Base-by-base conservation (phyloP, 2,113 vertebrate species). In the Isichthys henryi region DNA sequence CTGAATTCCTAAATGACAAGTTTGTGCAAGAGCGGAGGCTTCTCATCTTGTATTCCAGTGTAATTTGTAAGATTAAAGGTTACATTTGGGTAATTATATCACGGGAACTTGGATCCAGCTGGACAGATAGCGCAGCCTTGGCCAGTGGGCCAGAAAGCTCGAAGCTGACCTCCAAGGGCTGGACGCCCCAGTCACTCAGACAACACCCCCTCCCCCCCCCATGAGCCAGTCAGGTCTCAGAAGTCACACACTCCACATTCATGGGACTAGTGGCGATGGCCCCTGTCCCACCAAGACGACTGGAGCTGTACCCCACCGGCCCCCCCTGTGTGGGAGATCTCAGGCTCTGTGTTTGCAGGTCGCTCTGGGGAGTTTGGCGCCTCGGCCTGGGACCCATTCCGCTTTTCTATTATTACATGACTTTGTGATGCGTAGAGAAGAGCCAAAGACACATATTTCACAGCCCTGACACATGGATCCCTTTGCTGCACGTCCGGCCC, bases 1-100 rank as follows among this genome's bases (percentile, higher is more conserved):
- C 94, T 92, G 92, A 93, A 92, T 82, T 88, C 90, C 39, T 92
- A 92, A 94, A 93, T 93, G 93, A 92, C 92, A 92, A 93, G 93
- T 91, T 91, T 89, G 90, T 93, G 89, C 49, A 13, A 66, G 90
- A 91, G 91, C 91, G 90, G 45, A 83, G 86, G 90, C 88, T 91
- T 93, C 89, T 92, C 88, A 89, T 93, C 91, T 89, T 89, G 89
- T 90, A 88, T 90, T 91, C 82, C 90, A 23, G 88, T 91, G 91
- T 91, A 92, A 92, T 93, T 92, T 90, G 89, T 90, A 17, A 92
- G 91, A 91, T 92, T 93, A 94, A 93, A 95, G 93, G 93, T 94
- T 94, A 94, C 92, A 91, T 92, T 91, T 88, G 91, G 92, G 92
- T 94, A 93, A 95, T 96, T 93, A 93, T 93, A 92, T 93, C 92